Conservation (phyloP, 2,797 vertebrate genomes). For the Lutjanus campechanus region DNA sequence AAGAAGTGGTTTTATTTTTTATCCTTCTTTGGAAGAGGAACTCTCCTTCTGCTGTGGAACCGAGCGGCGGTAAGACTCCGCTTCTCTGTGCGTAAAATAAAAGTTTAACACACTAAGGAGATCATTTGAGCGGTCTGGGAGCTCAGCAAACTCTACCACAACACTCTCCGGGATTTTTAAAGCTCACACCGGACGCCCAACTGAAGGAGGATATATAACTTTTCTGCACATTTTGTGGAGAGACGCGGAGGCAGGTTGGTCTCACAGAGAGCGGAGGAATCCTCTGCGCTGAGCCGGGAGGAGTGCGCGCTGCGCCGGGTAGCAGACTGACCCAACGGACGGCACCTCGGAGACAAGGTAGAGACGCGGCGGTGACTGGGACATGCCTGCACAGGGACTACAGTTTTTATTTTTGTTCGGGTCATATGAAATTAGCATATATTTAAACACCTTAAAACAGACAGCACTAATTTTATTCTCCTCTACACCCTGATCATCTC, state of each 20-base stretch:
- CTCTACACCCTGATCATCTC: background rate
- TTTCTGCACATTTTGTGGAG: slow-evolving; percentile 50
- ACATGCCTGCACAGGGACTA: background rate
- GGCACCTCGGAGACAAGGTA: slow-evolving; percentile 72
- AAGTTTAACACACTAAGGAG: slow-evolving; percentile 72
- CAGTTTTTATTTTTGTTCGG: background rate
- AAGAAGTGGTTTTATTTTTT: slow-evolving; percentile 29
- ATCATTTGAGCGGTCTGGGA: slow-evolving; percentile 36
- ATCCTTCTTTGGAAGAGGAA: slow-evolving; percentile 27
- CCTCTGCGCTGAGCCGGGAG: slow-evolving; percentile 46
- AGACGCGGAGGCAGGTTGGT: slow-evolving; percentile 29
- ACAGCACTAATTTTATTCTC: background rate
- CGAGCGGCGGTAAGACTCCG: slow-evolving; percentile 45
- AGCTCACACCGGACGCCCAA: slow-evolving; percentile 36
- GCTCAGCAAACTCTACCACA: slow-evolving; percentile 32
- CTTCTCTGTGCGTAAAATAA: slow-evolving; percentile 63
- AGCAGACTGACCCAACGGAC: slow-evolving; percentile 62
- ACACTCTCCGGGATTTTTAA: slow-evolving; percentile 34
- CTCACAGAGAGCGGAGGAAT: slow-evolving; percentile 56
- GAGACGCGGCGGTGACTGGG: background rate
- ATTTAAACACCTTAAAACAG: background rate
- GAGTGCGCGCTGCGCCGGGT: slow-evolving; percentile 57
- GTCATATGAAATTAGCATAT: background rate
- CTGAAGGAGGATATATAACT: slow-evolving; percentile 73
- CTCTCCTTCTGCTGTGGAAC: slow-evolving; percentile 43